Evolutionary conservation across 30 jellyfish, hydroid and myxozoan genomes (phyloP), one percentile per base, ranked within the genome.

Genomic region (Nemopilema nomurai): DNA sequence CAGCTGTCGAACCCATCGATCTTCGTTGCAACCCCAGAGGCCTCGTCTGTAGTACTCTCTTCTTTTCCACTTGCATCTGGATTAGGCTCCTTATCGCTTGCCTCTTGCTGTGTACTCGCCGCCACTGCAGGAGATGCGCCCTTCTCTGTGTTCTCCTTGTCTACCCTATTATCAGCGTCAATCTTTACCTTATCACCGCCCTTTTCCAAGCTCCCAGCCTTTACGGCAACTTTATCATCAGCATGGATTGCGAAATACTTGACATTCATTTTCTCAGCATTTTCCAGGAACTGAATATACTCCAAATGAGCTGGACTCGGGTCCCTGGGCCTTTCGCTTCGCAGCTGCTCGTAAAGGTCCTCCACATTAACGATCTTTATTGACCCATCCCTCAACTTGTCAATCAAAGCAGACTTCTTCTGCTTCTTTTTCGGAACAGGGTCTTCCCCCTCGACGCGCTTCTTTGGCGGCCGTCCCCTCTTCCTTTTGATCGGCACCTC

Each of bases 211-310:
- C 3, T 50, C 27, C 18, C 69, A 24, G 53, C 63, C 21, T 13
- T 69, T 1, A 71, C 21, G 71, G 30, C 53, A 20, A 13, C 62
- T 9, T 63, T 26, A 16, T 65, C 21, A 0, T 69, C 91, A 18
- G 71, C 80, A 33, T 84, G 31, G 19, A 83, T 71, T 18, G 92
- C 92, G 18, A 83, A 72, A 62, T 83, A 83, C 22, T 83, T 83
- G 50, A 83, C 92, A 64, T 83, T 71, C 86, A 83, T 83, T 71
- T 73, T 83, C 30, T 72, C 92, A 20, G 83, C 92, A 62, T 62
- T 83, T 57, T 83, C 92, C 19, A 83, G 77, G 74, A 83, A 73
- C 62, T 72, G 85, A 8, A 62, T 71, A 51, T 70, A 83, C 65
- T 71, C 92, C 79, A 49, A 25, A 62, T 83, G 80, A 0, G 92